phyloP scores from a whole-genome alignment of 2,797 vertebrate species.

The Natrix natrix region DNA sequence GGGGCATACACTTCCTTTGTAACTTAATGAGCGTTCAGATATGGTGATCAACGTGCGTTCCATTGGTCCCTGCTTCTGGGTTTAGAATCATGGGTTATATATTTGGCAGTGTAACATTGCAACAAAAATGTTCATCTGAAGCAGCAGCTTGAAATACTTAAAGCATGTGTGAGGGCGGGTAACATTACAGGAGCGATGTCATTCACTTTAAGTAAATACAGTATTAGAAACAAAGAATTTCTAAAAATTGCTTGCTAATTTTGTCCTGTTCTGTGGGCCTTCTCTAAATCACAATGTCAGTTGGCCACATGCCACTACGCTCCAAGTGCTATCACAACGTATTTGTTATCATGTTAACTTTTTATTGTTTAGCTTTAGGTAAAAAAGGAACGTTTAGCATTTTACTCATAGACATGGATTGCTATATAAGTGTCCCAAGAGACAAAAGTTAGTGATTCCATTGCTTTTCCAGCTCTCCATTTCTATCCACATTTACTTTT shows the following conservation, averaged over 20 bases:
- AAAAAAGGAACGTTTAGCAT: neutral
- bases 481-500: neutral
- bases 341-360: neutral
- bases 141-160: neutral
- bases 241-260: constrained; percentile 19
- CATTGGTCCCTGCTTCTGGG: neutral
- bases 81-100: constrained; percentile 4
- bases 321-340: neutral
- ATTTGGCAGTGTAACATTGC: neutral
- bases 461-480: neutral
- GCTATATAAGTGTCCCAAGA: neutral
- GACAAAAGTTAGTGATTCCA: neutral
- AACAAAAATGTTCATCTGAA: constrained; percentile 9
- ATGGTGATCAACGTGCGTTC: neutral
- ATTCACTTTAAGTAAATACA: constrained; percentile 27
- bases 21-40: constrained; percentile 16
- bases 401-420: neutral
- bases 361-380: neutral
- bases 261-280: neutral
- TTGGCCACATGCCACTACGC: neutral
- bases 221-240: constrained; percentile 10
- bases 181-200: constrained; percentile 23
- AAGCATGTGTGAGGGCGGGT: neutral
- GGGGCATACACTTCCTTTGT: constrained; percentile 40
- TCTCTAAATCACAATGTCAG: neutral